phyloP scores from a whole-genome alignment of 2,113 vertebrate genomes.

The Nycticorax nycticorax region DNA sequence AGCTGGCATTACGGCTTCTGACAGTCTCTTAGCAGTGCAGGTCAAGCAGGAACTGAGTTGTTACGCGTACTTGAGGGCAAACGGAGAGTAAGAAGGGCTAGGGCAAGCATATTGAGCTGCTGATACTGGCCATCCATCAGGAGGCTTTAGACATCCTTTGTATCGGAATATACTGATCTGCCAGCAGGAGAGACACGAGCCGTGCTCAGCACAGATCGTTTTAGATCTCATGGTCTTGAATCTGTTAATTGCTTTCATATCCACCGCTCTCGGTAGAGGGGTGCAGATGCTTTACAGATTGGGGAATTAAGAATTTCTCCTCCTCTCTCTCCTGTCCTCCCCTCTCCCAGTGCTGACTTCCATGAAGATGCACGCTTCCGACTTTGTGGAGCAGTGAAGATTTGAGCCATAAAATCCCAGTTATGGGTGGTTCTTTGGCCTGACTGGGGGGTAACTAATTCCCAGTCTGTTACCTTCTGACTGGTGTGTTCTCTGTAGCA shows the following conservation, averaged over 20 bases:
- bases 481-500: background rate
- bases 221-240: background rate
- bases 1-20: background rate
- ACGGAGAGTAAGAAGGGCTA: background rate
- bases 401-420: background rate
- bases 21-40: background rate
- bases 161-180: background rate
- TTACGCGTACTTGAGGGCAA: background rate
- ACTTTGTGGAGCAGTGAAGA: background rate
- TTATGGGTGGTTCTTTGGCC: background rate
- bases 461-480: background rate
- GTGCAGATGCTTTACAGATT: background rate
- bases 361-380: fast-evolving
- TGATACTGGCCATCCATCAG: background rate
- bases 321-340: background rate
- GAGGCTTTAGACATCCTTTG: background rate
- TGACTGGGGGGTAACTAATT: background rate
- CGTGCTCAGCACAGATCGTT: fast-evolving
- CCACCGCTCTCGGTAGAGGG: background rate
- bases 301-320: background rate
- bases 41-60: background rate
- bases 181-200: background rate
- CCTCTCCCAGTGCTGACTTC: background rate
- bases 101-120: background rate
- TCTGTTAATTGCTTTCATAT: background rate